These are phyloP conservation scores for Nerophis lumbriciformis DNA, from an alignment of 2,113 vertebrate species.

Conservation along the genomic window DNA sequence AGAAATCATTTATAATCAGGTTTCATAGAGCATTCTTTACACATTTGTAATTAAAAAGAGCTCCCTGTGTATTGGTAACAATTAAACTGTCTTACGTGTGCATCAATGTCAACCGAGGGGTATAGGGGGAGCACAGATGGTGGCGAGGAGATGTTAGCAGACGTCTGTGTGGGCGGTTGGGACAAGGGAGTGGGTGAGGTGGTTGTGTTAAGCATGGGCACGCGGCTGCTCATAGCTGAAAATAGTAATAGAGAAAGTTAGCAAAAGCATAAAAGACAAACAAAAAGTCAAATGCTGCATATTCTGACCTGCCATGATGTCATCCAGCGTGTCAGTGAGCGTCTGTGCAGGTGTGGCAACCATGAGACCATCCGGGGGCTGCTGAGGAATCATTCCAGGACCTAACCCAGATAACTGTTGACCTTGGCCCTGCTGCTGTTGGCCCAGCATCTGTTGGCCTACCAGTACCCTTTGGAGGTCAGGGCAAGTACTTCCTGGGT, in stretches of 20 bases:
- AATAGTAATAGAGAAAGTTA: conserved; percentile 8
- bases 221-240: conserved; percentile 91
- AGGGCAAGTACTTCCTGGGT: conserved; percentile 82
- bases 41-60: background rate
- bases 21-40: background rate
- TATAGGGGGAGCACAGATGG: conserved; percentile 87
- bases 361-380: conserved; percentile 76
- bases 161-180: conserved; percentile 76
- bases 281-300: conserved; percentile 28
- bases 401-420: conserved; percentile 82
- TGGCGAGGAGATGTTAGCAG: conserved; percentile 77
- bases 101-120: conserved; percentile 95
- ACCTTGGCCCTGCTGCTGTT: conserved; percentile 52
- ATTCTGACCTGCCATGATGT: conserved; percentile 94
- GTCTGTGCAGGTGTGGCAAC: conserved; percentile 70
- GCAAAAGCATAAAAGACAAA: background rate
- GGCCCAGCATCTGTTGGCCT: conserved; percentile 78
- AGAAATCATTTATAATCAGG: conserved; percentile 6
- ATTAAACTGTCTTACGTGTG: conserved; percentile 81
- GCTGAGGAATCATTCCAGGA: conserved; percentile 85
- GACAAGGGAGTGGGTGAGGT: conserved; percentile 77
- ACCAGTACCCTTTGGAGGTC: conserved; percentile 91
- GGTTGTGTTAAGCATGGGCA: conserved; percentile 82
- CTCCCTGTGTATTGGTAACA: background rate
- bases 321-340: conserved; percentile 98